These are phyloP conservation scores for Halcyon badia DNA, from an alignment of 2,797 vertebrate genomes.

Conservation along the genomic window DNA sequence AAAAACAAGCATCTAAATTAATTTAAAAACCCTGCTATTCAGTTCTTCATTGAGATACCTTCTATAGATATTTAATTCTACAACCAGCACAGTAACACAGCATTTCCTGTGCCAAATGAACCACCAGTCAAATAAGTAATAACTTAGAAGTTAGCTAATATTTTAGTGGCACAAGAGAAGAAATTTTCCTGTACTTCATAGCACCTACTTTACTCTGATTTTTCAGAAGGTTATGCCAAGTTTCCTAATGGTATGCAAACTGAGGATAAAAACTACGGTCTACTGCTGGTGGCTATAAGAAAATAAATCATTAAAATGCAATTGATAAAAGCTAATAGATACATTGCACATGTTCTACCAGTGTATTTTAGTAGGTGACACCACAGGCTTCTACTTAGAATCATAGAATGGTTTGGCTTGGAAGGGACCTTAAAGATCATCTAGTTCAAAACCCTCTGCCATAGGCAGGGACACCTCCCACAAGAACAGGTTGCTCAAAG, in stretches of 20 bases:
- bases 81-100: background rate
- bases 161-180: background rate
- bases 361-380: background rate
- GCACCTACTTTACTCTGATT: background rate
- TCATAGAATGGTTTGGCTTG: too few species aligned
- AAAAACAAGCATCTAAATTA: background rate
- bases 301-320: background rate
- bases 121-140: background rate
- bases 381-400: background rate
- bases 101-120: background rate
- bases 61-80: background rate
- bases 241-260: background rate
- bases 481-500: too few species aligned
- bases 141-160: background rate
- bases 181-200: background rate
- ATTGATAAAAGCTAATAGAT: background rate
- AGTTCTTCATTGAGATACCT: background rate
- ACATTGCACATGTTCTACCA: fast-evolving
- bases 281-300: background rate
- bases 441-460: too few species aligned
- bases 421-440: too few species aligned
- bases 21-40: background rate
- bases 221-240: background rate
- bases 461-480: too few species aligned
- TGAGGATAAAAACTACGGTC: background rate